Base-by-base conservation (phyloP, 2,113 vertebrate genomes). In the Odontophorus gujanensis region DNA sequence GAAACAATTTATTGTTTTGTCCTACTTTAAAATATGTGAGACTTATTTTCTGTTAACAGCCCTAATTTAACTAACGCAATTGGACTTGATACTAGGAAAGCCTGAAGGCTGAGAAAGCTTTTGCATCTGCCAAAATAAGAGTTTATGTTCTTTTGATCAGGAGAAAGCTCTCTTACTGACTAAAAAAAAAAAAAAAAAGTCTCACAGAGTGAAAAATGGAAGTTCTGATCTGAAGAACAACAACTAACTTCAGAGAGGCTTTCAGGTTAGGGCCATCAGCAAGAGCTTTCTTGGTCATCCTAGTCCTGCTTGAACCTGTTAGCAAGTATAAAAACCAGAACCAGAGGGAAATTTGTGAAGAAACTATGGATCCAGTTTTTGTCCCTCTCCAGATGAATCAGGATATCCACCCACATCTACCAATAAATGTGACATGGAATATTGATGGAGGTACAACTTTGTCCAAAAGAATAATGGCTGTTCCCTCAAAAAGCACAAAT, bases 41-140 rank as follows among this genome's bases (percentile, higher is more conserved):
- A 50, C 51, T 92, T 81, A 32, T 87, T 95, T 94, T 92, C 72
- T 89, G 78, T 81, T 67, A 85, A 50, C 58, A 75, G 72, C 82
- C 83, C 55, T 96, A 95, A 95, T 89, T 92, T 94, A 89, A 34
- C 47, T 94, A 92, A 89, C 82, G 79, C 77, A 91, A 85, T 85
- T 81, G 85, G 62, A 74, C 83, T 95, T 73, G 38, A 59, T 63
- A 87, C 85, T 47, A 81, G 83, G 51, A 58, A 80, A 90, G 55
- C 50, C 85, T 86, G 67, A 96, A 94, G 78, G 62, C 68, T 86
- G 80, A 92, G 62, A 90, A 83, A 77, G 68, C 20, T 79, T 92
- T 82, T 66, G 36, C 47, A 48, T 66, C 71, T 87, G 82, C 83
- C 80, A 91, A 84, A 91, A 62, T 43, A 92, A 68, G 62, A 81